Conservation (phyloP, 2,888 invertebrate species). For the Hydrotaea diabolus region DNA sequence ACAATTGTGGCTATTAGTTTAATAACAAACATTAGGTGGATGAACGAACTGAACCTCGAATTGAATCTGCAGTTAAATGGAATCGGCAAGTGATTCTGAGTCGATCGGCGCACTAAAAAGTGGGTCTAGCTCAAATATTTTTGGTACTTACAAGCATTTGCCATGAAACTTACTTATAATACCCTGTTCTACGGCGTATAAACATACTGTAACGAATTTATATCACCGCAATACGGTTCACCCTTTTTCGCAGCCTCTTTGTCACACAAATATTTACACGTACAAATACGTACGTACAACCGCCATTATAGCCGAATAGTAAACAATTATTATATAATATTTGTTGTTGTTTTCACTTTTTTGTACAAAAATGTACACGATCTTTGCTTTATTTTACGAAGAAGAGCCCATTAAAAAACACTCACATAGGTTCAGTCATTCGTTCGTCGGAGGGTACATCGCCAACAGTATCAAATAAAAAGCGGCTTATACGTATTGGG, state of each 20-base stretch:
- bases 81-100: no score
- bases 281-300: not conserved
- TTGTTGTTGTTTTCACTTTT: not conserved
- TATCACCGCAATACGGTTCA: not conserved
- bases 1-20: no score
- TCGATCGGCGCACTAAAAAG: no score
- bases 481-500: slow-evolving; percentile 3
- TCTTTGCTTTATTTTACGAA: slow-evolving; percentile 8
- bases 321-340: slow-evolving; percentile 38
- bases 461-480: not conserved
- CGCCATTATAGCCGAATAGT: not conserved
- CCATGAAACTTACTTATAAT: no score
- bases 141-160: no score
- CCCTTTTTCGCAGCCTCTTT: slow-evolving; percentile 28
- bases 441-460: not conserved
- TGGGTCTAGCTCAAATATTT: no score
- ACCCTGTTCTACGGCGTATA: no score
- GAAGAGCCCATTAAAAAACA: slow-evolving; percentile 1
- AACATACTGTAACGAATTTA: not conserved
- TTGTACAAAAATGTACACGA: slow-evolving; percentile 17
- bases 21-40: no score
- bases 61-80: no score
- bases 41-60: no score
- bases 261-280: slow-evolving; percentile 7
- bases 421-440: not conserved